Base-by-base conservation (phyloP, 2,113 vertebrate genomes). In the Nothobranchius kuhntae region DNA sequence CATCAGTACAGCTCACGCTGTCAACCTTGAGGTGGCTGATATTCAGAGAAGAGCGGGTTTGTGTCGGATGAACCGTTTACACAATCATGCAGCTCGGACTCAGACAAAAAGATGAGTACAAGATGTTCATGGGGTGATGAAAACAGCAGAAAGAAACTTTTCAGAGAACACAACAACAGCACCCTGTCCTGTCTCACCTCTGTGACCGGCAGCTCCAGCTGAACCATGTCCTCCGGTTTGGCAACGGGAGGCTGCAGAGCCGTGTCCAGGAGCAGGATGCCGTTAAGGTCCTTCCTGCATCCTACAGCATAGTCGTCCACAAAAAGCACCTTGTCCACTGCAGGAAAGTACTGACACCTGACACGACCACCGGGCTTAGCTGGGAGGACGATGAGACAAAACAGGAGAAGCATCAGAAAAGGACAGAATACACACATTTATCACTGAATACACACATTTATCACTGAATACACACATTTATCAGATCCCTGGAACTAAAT, bases 281-380 rank as follows among this genome's bases (percentile, higher is more conserved):
- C 98, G 77, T 99, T 99, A 68, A 99, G 93, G 90, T 99, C 97
- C 80, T 99, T 99, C 81, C 98, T 95, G 93, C 98, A 99, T 74
- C 98, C 98, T 74, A 99, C 97, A 65, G 96, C 96, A 73, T 96
- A 98, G 91, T 99, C 98, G 0, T 98, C 96, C 93, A 99, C 96
- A 89, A 99, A 99, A 88, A 99, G 93, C 87, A 99, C 98, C 92
- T 98, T 99, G 94, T 99, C 98, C 91, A 98, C 97, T 52, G 96
- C 94, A 53, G 96, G 96, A 85, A 99, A 96, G 93, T 99, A 99
- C 90, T 99, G 98, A 93, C 97, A 99, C 85, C 94, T 95, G 91
- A 99, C 95, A 53, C 95, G 95, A 70, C 96, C 95, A 38, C 96
- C 97, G 24, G 96, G 95, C 91, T 99, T 99, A 75, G 95, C 98